Evolutionary conservation across 2,797 vertebrate genomes (phyloP), one percentile per base, ranked within the genome.

Genomic region (Syndactyla subalaris): DNA sequence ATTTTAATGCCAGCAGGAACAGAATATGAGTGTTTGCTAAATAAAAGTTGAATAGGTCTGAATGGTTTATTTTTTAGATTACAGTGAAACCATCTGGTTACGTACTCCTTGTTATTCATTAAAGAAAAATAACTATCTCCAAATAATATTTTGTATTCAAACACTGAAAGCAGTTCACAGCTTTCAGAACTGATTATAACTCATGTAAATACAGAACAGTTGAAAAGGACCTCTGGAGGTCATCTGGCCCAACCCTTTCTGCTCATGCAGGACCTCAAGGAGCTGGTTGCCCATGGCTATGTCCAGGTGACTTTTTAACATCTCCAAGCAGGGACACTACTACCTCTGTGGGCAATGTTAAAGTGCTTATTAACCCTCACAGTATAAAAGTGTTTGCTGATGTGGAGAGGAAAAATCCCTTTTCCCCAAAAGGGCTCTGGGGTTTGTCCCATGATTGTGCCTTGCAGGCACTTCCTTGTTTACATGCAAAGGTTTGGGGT

Each of bases 121-220:
- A 49, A 85, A 81, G 48, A 66, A 13, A 87, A 87, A 71, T 55
- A 51, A 38, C 19, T 74, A 17, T 52, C 19, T 49, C 39, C 3
- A 26, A 90, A 36, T 34, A 54, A 46, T 76, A 71, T 81, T 92
- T 88, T 91, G 26, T 52, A 74, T 91, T 95, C 55, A 86, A 91
- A 80, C 51, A 68, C 7, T 29, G 75, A 71, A 84, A 84, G 10
- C 38, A 70, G 26, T 92, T 89, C 24, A 65, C 18, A 74, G 29
- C 34, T 91, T 92, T 94, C 71, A 82, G 49, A 93, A 76, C 32
- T 73, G 46, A 32, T 92, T 76, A 57, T 76, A 85, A 78, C 18
- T 85, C 43, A 70, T 4, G 24, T 15, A 58, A 46, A 38, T 38
- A 54, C 23, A 67, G 82, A 54, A 38, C 23, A n/a, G 12, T 32